Base-by-base conservation (phyloP, 2,888 invertebrate genomes). In the Thera britannica region DNA sequence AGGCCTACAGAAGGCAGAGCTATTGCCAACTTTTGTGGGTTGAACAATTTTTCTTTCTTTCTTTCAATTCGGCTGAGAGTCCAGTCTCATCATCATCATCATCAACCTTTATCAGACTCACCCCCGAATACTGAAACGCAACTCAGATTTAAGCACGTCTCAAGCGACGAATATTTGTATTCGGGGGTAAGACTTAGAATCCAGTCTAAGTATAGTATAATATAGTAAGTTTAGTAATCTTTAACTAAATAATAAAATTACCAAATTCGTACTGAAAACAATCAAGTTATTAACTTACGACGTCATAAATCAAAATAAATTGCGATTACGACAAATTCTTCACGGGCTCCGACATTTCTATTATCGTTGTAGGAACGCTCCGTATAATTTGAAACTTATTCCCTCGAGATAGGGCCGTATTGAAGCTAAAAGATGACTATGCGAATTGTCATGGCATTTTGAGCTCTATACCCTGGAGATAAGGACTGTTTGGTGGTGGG, bases 301-400 rank as follows among this genome's bases (percentile, higher is more conserved):
- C 38, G 64, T 64, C 70, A 64, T 69, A 71, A 71, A 71, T 72
- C 72, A 66, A 61, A 68, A 65, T 69, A 74, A 72, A 72, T 69
- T 69, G 70, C 69, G 66, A 65, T 67, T 60, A 70, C 65, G 60
- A 60, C 63, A 66, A 67, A 57, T 71, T 68, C 67, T 72, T 67
- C 62, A 60, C 67, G 62, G 52, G 62, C 59, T 55, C 58, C 61
- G 55, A 44, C 64, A 65, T 64, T 38, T 57, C 56, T 59, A 44
- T 62, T 62, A 64, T 36, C 8, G 11, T 4, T 4, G 46, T 59
- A 38, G 12, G 38, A 48, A 63, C 12, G 36, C 12, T 36, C 35
- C 0, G 38, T 55, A 23, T 41, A 59, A 58, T 38, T 58, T 62
- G 58, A 63, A 67, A 49, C 67, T 62, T 72, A 63, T 52, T 46